These are phyloP conservation scores for Otus scops DNA, from an alignment of 2,797 vertebrate genomes.

Conservation along the genomic window DNA sequence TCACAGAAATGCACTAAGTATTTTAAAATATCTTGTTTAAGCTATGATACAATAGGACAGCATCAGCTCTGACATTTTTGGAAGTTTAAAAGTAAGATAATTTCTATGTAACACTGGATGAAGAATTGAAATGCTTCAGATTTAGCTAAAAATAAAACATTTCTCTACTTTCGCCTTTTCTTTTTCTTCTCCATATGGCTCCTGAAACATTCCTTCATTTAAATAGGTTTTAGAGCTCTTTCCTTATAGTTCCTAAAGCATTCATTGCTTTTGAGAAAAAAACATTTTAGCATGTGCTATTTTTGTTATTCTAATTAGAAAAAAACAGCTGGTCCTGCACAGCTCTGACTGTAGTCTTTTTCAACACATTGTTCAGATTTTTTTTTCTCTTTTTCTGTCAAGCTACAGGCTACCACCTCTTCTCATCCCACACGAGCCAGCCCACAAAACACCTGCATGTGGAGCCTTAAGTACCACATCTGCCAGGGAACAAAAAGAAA, in stretches of 20 bases:
- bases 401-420: conserved; percentile 75
- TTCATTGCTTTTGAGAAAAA: conserved; percentile 77
- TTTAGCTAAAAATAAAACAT: conserved; percentile 76
- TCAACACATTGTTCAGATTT: conserved; percentile 73
- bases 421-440: conserved; percentile 62
- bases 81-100: conserved; percentile 69
- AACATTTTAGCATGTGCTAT: conserved; percentile 79
- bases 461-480: conserved; percentile 66
- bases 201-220: conserved; percentile 78
- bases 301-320: conserved; percentile 84
- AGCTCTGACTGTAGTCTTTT: conserved; percentile 75
- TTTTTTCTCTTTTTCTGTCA: conserved; percentile 63
- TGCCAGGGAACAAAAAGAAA: conserved; percentile 58
- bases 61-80: conserved; percentile 52
- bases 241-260: conserved; percentile 78
- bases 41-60: conserved; percentile 36
- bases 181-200: conserved; percentile 80
- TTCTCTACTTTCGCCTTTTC: conserved; percentile 64
- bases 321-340: conserved; percentile 79
- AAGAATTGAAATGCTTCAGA: conserved; percentile 65
- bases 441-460: conserved; percentile 70
- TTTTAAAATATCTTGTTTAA: conserved; percentile 41
- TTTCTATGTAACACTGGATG: conserved; percentile 63
- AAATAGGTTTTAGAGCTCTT: conserved; percentile 80
- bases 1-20: neutral